A percentile compares a stretch with the other conserved stretches of the same genome.
Evolutionary conservation across 1,140 invertebrate species (phyloP).

Genomic region (Tachypleus tridentatus): DNA sequence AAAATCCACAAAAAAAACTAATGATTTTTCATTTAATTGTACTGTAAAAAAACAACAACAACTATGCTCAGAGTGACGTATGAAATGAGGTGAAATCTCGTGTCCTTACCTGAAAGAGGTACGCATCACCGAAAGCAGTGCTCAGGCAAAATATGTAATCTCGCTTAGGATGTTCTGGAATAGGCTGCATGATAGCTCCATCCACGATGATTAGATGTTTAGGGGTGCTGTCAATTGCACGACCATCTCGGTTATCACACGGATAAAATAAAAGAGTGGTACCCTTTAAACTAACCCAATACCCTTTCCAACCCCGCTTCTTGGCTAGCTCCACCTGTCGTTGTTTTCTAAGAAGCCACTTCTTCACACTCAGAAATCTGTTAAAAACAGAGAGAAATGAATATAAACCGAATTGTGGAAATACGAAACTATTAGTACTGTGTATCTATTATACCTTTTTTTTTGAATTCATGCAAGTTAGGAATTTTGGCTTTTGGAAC

Average conservation of each 20-base stretch:
- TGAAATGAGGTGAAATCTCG: no score
- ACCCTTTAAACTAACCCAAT: conserved; percentile 96
- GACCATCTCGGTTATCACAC: conserved; percentile 39
- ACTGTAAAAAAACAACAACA: conserved; percentile 6
- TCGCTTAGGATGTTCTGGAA: conserved; percentile 93
- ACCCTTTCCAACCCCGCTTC: conserved; percentile 93
- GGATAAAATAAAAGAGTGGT: conserved; percentile 94
- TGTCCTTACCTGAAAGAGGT: conserved; percentile 75
- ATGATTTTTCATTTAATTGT: no score
- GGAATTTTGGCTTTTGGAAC: no score
- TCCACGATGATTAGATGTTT: conserved; percentile 95
- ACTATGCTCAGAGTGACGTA: no score
- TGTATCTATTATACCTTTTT: no score
- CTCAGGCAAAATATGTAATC: conserved; percentile 97
- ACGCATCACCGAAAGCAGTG: conserved; percentile 94
- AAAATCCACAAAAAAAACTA: no score
- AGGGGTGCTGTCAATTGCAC: conserved; percentile 75
- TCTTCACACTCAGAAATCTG: conserved; percentile 94
- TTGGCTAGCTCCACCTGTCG: conserved; percentile 83
- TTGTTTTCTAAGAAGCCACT: conserved; percentile 91
- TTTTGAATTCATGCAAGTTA: no score
- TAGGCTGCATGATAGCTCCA: conserved; percentile 94
- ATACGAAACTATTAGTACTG: no score
- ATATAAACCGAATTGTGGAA: no score
- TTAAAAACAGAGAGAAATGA: no score